Evolutionary conservation across 1,140 invertebrate genomes (phyloP).

Genomic region (Wiebesia pumilae): DNA sequence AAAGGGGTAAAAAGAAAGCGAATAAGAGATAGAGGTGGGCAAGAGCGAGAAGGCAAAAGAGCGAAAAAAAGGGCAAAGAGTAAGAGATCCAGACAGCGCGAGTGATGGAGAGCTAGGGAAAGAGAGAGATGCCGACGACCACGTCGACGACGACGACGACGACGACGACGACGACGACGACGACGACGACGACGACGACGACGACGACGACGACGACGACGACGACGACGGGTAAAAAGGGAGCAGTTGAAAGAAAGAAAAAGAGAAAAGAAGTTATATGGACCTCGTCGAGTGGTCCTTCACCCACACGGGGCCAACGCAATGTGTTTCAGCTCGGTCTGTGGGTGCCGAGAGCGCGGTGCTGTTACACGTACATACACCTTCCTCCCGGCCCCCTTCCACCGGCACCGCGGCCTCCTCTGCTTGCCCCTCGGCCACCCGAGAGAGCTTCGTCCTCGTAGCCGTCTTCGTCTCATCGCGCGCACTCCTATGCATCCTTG

Average conservation of each 20-base stretch:
- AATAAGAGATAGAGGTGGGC: constrained; percentile 34
- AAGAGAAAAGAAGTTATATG: constrained; percentile 45
- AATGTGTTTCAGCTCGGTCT: constrained; percentile 47
- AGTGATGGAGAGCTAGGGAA: constrained; percentile 18
- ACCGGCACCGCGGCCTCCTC: not conserved
- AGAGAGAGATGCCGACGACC: not conserved
- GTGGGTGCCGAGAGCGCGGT: not conserved
- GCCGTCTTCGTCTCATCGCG: constrained; percentile 17
- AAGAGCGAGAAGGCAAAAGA: constrained; percentile 22
- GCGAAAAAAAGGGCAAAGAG: constrained; percentile 34
- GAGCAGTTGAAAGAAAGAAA: constrained; percentile 34
- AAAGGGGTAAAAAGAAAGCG: constrained; percentile 36
- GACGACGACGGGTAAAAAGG: constrained; percentile 34
- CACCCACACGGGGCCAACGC: constrained; percentile 46
- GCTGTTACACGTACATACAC: constrained; percentile 19
- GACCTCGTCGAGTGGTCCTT: constrained; percentile 53
- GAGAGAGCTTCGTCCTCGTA: constrained; percentile 26
- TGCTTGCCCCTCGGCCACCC: not conserved
- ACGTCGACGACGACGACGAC: too few species aligned
- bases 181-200: too few species aligned
- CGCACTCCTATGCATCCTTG: constrained; percentile 30
- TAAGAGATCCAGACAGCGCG: constrained; percentile 35
- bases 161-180: too few species aligned
- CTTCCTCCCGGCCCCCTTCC: constrained; percentile 1
- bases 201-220: too few species aligned